These are phyloP conservation scores for Amphipyra tragopoginis DNA, from an alignment of 2,888 invertebrate species.

Conservation along the genomic window DNA sequence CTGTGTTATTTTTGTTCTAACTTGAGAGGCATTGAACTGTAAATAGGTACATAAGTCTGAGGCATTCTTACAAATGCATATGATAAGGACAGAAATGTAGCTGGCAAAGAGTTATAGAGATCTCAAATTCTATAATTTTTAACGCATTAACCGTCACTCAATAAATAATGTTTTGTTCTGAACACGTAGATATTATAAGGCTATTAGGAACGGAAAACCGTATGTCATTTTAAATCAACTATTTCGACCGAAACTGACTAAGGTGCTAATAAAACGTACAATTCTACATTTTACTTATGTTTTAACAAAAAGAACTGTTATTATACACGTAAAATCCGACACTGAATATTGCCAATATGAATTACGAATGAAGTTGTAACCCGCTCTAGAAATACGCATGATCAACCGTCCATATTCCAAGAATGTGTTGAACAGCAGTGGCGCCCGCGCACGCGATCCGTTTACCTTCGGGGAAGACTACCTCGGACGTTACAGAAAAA, in stretches of 20 bases:
- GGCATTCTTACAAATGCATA: neutral
- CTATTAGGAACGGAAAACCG: neutral
- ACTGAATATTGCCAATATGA: conserved; percentile 5
- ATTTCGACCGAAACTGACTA: conserved; percentile 2
- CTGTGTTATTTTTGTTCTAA: conserved; percentile 8
- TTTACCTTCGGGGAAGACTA: conserved; percentile 68
- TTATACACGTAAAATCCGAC: conserved; percentile 14
- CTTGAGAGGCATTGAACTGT: conserved; percentile 1
- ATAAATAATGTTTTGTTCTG: too few species aligned
- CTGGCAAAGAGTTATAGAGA: too few species aligned
- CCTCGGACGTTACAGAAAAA: conserved; percentile 58
- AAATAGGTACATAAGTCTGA: too few species aligned
- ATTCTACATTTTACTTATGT: conserved; percentile 6
- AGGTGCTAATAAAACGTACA: conserved; percentile 22
- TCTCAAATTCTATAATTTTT: too few species aligned
- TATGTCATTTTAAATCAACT: neutral
- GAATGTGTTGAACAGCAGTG: conserved; percentile 63
- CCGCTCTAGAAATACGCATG: conserved; percentile 47
- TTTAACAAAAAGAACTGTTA: conserved; percentile 3
- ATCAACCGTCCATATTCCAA: conserved; percentile 56
- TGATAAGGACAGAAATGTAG: too few species aligned
- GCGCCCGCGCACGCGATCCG: conserved; percentile 67
- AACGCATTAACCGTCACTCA: too few species aligned
- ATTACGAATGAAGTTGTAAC: conserved; percentile 37
- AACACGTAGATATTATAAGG: too few species aligned